These are phyloP conservation scores for Salarias fasciatus DNA, from an alignment of 2,797 vertebrate species.

Conservation along the genomic window DNA sequence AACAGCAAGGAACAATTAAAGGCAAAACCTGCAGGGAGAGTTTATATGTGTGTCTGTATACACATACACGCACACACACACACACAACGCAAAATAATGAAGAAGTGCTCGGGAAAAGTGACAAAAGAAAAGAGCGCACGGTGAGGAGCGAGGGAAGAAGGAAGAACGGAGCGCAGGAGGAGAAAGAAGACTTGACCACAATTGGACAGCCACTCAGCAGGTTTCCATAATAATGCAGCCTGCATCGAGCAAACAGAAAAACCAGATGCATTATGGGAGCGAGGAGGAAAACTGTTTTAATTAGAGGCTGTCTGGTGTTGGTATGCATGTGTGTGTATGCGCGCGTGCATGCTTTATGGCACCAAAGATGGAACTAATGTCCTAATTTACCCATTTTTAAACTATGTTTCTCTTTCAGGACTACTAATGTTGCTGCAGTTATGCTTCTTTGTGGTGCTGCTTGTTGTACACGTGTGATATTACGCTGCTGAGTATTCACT, in stretches of 20 bases:
- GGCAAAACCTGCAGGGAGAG: constrained; percentile 16
- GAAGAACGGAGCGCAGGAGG: not conserved
- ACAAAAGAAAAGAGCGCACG: not conserved
- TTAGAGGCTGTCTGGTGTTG: constrained; percentile 25
- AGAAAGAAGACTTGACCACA: constrained; percentile 36
- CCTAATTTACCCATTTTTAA: no score
- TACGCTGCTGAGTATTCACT: no score
- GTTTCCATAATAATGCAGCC: constrained; percentile 32
- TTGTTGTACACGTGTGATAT: no score
- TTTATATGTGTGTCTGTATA: no score
- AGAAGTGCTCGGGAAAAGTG: not conserved
- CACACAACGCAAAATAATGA: constrained; percentile 8
- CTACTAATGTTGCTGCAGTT: no score
- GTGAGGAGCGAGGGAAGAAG: not conserved
- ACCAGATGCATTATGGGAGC: constrained; percentile 11
- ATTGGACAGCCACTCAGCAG: constrained; percentile 42
- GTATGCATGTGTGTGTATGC: no score
- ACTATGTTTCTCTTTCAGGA: no score
- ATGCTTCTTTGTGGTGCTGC: no score
- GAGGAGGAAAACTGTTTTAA: constrained; percentile 39
- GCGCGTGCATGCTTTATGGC: no score
- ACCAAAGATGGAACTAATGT: no score
- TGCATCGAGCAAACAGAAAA: constrained; percentile 26
- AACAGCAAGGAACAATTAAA: constrained; percentile 31
- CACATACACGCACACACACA: not conserved